A percentile compares a stretch with the other conserved stretches of the same genome.
phyloP scores from a whole-genome alignment of 1,140 invertebrate genomes.

The Nephila pilipes region DNA sequence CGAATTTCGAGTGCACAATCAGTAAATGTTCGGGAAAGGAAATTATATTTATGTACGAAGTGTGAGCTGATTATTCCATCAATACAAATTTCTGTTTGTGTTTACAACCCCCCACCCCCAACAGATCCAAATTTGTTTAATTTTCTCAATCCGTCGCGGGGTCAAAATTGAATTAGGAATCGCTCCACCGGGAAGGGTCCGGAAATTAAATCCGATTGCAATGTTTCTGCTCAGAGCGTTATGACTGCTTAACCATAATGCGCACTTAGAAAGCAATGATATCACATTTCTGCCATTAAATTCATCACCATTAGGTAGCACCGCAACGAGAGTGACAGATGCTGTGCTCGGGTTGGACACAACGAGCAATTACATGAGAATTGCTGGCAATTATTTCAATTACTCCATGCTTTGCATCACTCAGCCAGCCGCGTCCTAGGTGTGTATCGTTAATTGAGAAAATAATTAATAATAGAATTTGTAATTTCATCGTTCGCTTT shows the following conservation, averaged over 20 bases:
- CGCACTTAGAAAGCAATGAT: slow-evolving; percentile 60
- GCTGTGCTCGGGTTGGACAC: slow-evolving; percentile 44
- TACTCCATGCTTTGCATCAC: slow-evolving; percentile 13
- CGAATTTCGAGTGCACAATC: too few relatives aligned
- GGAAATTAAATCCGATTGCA: slow-evolving; percentile 37
- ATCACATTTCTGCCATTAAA: slow-evolving; percentile 55
- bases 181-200: neutral
- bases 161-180: neutral
- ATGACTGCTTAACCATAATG: slow-evolving; percentile 38
- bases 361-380: slow-evolving; percentile 66
- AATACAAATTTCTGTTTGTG: neutral
- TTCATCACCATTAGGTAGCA: slow-evolving; percentile 59
- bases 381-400: slow-evolving; percentile 67
- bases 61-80: neutral
- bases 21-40: too few relatives aligned
- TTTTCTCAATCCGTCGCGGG: neutral
- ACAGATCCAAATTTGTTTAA: slow-evolving; percentile 3
- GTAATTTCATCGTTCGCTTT: slow-evolving; percentile 54
- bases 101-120: neutral
- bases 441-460: slow-evolving; percentile 60
- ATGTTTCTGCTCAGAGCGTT: neutral
- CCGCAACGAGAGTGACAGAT: slow-evolving; percentile 56
- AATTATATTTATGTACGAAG: too few relatives aligned
- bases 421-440: neutral
- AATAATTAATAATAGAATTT: slow-evolving; percentile 65